Percentiles rank a stretch among this genome's conserved stretches.
phyloP scores from a whole-genome alignment of 1,140 invertebrate genomes.

The Tetramorium simillimum region DNA sequence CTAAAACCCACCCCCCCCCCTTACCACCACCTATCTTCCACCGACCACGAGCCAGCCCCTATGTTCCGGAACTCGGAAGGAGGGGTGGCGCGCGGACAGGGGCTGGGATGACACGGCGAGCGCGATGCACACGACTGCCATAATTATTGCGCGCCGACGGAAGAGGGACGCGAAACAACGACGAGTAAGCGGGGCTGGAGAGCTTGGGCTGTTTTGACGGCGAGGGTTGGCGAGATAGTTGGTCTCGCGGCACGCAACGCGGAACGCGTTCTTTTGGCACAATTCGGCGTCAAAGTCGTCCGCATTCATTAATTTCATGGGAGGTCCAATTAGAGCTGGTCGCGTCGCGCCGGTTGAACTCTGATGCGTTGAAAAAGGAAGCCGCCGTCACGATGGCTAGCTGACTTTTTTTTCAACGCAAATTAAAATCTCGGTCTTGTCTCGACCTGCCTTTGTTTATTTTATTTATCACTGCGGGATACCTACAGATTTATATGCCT shows the following conservation, averaged over 20 bases:
- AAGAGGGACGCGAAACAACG: constrained; percentile 53
- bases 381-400: no score
- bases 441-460: background rate
- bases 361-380: background rate
- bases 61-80: constrained; percentile 35
- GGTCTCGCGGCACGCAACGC: constrained; percentile 2
- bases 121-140: constrained; percentile 66
- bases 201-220: background rate
- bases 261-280: constrained; percentile 23
- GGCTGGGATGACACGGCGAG: constrained; percentile 39
- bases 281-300: constrained; percentile 57
- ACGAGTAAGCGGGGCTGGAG: constrained; percentile 8
- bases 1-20: constrained; percentile 64
- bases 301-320: constrained; percentile 61
- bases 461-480: background rate
- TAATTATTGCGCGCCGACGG: constrained; percentile 68
- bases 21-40: constrained; percentile 62
- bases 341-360: background rate
- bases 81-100: background rate
- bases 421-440: background rate
- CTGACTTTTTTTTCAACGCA: background rate
- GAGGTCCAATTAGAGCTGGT: constrained; percentile 56
- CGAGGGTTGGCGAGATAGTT: background rate
- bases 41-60: constrained; percentile 62
- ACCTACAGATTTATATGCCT: background rate